Conservation (phyloP, 2,888 invertebrate genomes). For the Euplagia quadripunctaria region DNA sequence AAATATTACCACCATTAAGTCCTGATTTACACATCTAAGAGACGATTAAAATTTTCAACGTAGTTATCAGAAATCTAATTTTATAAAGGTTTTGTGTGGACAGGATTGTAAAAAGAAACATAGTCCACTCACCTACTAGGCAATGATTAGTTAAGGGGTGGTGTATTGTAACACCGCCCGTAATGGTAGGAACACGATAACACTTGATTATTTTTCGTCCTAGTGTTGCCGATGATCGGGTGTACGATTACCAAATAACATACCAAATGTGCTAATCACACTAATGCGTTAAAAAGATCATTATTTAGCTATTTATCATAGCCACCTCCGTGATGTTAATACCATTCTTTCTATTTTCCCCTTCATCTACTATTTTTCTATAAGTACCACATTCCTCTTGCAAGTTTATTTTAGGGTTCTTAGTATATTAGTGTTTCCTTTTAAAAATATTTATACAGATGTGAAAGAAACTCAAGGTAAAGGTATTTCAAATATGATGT, state of each 20-base stretch:
- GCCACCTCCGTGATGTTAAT: not conserved
- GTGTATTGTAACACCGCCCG: not conserved
- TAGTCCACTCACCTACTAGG: slow-evolving; percentile 9
- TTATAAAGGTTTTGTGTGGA: not conserved
- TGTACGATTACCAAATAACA: not conserved
- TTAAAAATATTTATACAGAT: not conserved
- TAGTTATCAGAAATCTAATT: not conserved
- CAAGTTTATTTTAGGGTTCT: no score
- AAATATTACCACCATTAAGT: not conserved
- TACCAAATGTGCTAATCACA: slow-evolving; percentile 6
- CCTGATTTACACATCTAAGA: not conserved
- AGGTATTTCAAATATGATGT: not conserved
- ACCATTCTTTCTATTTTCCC: not conserved
- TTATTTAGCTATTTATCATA: not conserved
- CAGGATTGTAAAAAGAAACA: not conserved
- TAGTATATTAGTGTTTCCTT: not conserved
- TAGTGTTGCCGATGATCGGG: slow-evolving; percentile 1
- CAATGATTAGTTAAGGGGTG: not conserved
- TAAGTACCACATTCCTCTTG: no score
- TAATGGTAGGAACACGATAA: slow-evolving; percentile 7
- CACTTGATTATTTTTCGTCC: not conserved
- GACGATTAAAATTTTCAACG: not conserved
- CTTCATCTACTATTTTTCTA: no score
- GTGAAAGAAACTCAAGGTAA: not conserved
- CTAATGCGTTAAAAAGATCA: slow-evolving; percentile 6